These are phyloP conservation scores for Sternotherus odoratus DNA, from an alignment of 2,797 vertebrate species.

Conservation along the genomic window DNA sequence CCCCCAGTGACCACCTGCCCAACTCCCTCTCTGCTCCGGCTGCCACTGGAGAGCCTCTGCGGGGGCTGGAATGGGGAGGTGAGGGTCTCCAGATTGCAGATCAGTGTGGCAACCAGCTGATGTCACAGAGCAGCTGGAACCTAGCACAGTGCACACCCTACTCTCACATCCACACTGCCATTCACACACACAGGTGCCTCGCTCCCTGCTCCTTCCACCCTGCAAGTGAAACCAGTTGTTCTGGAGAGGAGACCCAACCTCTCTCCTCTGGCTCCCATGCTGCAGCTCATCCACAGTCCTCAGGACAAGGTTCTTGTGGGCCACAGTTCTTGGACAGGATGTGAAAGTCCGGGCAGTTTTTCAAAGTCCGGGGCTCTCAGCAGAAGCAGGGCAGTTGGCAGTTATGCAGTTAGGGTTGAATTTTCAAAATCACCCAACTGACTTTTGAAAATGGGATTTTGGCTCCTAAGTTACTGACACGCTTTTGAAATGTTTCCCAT, in stretches of 20 bases:
- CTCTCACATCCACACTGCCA: background rate
- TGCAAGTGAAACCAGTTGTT: fast-evolving
- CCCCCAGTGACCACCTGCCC: background rate
- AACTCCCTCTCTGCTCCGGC: background rate
- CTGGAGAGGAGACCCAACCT: background rate
- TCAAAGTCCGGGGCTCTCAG: background rate
- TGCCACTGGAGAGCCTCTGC: background rate
- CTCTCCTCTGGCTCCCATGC: background rate
- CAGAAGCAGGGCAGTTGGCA: background rate
- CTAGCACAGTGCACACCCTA: background rate
- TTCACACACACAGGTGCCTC: background rate
- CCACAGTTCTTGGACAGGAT: background rate
- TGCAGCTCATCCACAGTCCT: background rate
- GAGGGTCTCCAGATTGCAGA: background rate
- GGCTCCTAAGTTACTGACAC: fast-evolving
- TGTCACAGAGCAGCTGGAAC: background rate
- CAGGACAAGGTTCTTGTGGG: background rate
- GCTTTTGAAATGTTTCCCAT: background rate
- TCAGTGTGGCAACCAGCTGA: background rate
- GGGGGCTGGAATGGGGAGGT: fast-evolving
- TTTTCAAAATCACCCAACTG: background rate
- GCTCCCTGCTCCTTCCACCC: background rate
- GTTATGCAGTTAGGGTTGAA: background rate
- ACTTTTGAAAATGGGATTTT: background rate
- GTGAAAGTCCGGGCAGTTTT: background rate